Percentiles rank a stretch among this genome's conserved stretches.
Conservation (phyloP, 2,888 invertebrate species). For the Drosophila setosimentum region DNA sequence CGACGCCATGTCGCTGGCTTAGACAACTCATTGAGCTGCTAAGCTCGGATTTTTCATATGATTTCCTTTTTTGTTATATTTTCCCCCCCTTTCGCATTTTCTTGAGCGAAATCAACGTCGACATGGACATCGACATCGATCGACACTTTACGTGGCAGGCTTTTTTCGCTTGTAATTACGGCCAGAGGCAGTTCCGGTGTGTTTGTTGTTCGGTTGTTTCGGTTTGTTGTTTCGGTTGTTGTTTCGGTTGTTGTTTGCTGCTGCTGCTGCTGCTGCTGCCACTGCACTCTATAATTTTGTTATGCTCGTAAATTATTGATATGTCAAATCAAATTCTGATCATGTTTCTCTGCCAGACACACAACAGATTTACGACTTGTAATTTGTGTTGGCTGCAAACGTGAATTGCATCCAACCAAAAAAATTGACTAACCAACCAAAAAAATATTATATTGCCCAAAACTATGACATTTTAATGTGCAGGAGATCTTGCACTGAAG, state of each 20-base stretch:
- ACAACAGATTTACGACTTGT: slow-evolving; percentile 60
- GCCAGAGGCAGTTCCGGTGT: slow-evolving; percentile 74
- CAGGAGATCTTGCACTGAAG: not conserved
- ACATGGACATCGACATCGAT: slow-evolving; percentile 53
- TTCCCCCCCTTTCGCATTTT: not conserved
- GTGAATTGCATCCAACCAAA: slow-evolving; percentile 19
- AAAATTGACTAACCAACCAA: not conserved
- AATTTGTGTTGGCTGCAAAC: slow-evolving; percentile 42
- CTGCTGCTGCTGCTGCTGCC: slow-evolving; percentile 9
- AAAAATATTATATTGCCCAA: not conserved
- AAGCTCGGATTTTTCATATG: slow-evolving; percentile 3
- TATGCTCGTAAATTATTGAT: slow-evolving; percentile 75
- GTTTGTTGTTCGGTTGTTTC: slow-evolving; percentile 10
- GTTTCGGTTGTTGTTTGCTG: slow-evolving; percentile 11
- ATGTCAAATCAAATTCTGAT: slow-evolving; percentile 75
- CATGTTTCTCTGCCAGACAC: slow-evolving; percentile 51
- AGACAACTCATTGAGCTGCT: slow-evolving; percentile 69
- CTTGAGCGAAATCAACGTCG: slow-evolving; percentile 23
- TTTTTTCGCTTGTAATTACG: slow-evolving; percentile 69
- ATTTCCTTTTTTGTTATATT: slow-evolving; percentile 4
- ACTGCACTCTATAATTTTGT: slow-evolving; percentile 66
- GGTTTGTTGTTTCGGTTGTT: not conserved
- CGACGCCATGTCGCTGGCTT: slow-evolving; percentile 66
- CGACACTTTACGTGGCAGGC: slow-evolving; percentile 60
- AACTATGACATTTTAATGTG: not conserved